phyloP scores from a whole-genome alignment of 2,113 vertebrate species.

The Limnothrissa miodon region DNA sequence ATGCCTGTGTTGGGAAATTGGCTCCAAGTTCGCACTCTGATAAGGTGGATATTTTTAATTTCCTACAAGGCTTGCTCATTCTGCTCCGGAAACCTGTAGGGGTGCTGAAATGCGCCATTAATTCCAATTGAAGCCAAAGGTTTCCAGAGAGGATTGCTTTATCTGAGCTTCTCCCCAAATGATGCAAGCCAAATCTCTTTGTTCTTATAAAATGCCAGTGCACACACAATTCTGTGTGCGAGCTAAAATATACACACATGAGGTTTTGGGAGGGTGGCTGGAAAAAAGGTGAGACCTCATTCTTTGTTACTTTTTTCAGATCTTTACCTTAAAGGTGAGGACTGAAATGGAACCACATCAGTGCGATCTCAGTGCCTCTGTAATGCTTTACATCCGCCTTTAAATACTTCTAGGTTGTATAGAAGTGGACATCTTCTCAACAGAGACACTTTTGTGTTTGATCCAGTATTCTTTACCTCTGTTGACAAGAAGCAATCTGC shows the following conservation, averaged over 20 bases:
- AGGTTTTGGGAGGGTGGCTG: background rate
- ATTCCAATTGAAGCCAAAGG: conserved; percentile 55
- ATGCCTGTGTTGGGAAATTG: conserved; percentile 61
- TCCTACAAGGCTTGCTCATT: conserved; percentile 52
- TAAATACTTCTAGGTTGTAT: background rate
- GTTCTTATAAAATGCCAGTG: conserved; percentile 45
- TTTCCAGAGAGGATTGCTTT: conserved; percentile 46
- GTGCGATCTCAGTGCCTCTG: background rate
- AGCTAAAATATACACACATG: conserved; percentile 14
- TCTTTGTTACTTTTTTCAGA: background rate
- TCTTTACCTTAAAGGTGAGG: background rate
- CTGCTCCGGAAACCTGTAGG: conserved; percentile 55
- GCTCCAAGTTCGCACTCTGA: conserved; percentile 53
- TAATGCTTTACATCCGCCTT: background rate
- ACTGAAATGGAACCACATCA: background rate
- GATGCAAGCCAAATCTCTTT: conserved; percentile 45
- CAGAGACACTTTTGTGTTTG: background rate
- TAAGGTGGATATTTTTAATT: conserved; percentile 66
- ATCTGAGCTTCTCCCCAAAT: conserved; percentile 43
- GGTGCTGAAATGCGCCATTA: conserved; percentile 57
- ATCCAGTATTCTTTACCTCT: background rate
- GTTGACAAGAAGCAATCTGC: conserved; percentile 8
- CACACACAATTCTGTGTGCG: conserved; percentile 17
- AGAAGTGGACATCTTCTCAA: background rate
- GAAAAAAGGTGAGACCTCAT: background rate